Evolutionary conservation across 1,140 invertebrate genomes (phyloP).

Genomic region (Meloidogyne hapla): DNA sequence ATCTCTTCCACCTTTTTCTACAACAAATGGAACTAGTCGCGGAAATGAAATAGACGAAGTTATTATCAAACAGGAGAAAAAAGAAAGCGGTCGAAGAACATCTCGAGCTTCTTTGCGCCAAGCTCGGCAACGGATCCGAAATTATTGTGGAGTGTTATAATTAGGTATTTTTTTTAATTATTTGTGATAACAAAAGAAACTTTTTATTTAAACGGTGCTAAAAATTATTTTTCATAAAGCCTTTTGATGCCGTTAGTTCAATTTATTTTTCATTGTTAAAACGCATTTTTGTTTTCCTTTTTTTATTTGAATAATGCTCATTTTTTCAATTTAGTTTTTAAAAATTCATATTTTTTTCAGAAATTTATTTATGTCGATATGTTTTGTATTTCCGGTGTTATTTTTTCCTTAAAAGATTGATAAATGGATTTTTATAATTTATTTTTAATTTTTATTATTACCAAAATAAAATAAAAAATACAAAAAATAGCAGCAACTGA

Average conservation of each 20-base stretch:
- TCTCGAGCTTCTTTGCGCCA: slow-evolving; percentile 26
- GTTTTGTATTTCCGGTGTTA: not conserved
- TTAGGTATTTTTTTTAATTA: not conserved
- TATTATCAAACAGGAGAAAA: not conserved
- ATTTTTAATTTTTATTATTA: not conserved
- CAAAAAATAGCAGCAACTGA: not conserved
- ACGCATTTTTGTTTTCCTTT: not conserved
- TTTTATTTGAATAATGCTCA: not conserved
- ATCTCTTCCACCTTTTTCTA: not conserved
- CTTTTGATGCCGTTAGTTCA: not conserved
- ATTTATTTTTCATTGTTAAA: slow-evolving; percentile 4
- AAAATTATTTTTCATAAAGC: not conserved
- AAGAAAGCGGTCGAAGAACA: slow-evolving; percentile 10
- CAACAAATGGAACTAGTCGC: not conserved
- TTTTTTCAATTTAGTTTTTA: too few relatives aligned
- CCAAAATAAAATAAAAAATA: slow-evolving; percentile 5
- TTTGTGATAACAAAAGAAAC: not conserved
- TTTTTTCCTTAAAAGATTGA: not conserved
- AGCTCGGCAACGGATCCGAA: slow-evolving; percentile 36
- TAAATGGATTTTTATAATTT: too few relatives aligned
- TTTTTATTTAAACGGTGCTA: not conserved
- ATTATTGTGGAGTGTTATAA: slow-evolving; percentile 45
- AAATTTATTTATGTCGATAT: not conserved
- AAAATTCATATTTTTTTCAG: too few relatives aligned
- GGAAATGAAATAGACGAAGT: not conserved